Evolutionary conservation across 2,888 invertebrate genomes (phyloP).

Genomic region (Tetragonula carbonaria): DNA sequence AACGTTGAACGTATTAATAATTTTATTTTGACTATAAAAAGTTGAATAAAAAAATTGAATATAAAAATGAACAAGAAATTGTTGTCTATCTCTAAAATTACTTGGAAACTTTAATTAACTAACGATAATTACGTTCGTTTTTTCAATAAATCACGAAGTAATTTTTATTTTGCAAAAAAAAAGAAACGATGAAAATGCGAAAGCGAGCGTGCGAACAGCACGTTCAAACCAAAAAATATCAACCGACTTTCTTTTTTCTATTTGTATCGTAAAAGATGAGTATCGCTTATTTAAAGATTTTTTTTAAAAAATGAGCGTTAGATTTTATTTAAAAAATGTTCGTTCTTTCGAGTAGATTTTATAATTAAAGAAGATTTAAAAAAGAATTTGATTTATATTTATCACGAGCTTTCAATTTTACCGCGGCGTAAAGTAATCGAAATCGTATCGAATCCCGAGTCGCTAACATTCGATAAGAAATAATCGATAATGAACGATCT

Average conservation of each 20-base stretch:
- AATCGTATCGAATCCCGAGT: slow-evolving; percentile 41
- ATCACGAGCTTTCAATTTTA: slow-evolving; percentile 32
- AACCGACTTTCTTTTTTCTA: no score
- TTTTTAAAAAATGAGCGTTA: no score
- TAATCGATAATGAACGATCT: slow-evolving; percentile 55
- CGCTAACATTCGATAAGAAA: slow-evolving; percentile 40
- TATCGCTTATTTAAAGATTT: no score
- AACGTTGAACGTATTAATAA: background rate
- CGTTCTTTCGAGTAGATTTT: no score
- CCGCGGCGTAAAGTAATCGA: slow-evolving; percentile 31
- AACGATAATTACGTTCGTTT: background rate
- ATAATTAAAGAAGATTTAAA: no score
- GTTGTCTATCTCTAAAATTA: background rate
- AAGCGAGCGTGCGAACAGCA: background rate
- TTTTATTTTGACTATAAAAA: background rate
- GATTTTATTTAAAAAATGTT: no score
- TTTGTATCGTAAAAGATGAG: no score
- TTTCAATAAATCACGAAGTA: background rate
- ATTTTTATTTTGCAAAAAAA: background rate
- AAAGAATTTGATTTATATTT: no score
- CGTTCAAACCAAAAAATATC: no score
- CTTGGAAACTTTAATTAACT: background rate
- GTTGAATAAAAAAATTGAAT: background rate
- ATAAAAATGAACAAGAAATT: background rate
- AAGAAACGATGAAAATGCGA: background rate